These are phyloP conservation scores for Digitonthophagus gazella DNA, from an alignment of 2,888 invertebrate species.

Conservation along the genomic window DNA sequence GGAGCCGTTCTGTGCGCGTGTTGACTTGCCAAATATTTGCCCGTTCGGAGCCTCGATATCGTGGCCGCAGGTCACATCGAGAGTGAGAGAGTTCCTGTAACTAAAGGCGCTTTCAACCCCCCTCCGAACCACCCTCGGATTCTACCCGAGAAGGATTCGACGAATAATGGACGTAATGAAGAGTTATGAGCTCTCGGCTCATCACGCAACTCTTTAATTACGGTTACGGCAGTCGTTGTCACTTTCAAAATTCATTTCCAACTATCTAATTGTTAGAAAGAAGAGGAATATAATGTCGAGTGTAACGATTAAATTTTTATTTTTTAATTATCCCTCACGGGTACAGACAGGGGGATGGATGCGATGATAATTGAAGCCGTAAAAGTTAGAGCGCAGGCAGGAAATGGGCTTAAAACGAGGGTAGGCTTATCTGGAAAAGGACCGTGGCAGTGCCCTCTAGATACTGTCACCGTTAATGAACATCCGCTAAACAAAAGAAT, in stretches of 20 bases:
- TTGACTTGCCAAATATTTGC: conserved; percentile 52
- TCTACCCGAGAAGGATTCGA: neutral
- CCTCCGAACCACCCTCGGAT: neutral
- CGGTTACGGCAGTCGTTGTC: conserved; percentile 22
- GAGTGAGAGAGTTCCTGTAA: neutral
- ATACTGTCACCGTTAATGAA: conserved; percentile 29
- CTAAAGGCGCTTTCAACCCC: neutral
- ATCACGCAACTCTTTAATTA: too few relatives aligned
- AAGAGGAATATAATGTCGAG: conserved; percentile 30
- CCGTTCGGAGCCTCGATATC: conserved; percentile 45
- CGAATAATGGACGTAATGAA: neutral
- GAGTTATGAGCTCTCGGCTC: neutral
- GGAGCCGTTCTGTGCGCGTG: conserved; percentile 47
- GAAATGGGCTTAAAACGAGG: conserved; percentile 35
- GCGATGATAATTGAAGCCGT: conserved; percentile 38
- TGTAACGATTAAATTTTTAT: conserved; percentile 27
- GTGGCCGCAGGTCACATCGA: conserved; percentile 40
- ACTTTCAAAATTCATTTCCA: neutral
- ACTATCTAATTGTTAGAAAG: conserved; percentile 31
- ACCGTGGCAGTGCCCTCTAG: conserved; percentile 21
- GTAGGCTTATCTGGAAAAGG: conserved; percentile 33
- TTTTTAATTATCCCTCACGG: conserved; percentile 26
- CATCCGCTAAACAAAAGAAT: conserved; percentile 27
- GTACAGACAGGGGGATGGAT: conserved; percentile 4
- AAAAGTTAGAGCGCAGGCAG: conserved; percentile 35